Percentiles rank a stretch among this genome's conserved stretches.
Evolutionary conservation across 37 sponge, comb jelly and placozoan species (phyloP).

Genomic region (Beroe ovata): DNA sequence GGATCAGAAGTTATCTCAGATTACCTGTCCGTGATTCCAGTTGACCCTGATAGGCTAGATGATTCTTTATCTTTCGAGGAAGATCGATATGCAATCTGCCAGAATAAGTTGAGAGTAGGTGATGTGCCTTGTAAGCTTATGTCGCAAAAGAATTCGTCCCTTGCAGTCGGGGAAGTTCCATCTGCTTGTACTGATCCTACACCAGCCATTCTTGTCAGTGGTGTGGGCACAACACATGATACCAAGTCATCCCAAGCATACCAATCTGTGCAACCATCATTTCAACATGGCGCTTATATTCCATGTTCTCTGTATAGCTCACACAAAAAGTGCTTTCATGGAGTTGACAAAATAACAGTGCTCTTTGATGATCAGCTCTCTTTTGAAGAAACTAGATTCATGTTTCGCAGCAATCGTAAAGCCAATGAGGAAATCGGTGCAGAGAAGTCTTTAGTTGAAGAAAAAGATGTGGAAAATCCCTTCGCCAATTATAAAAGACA

Average conservation of each 20-base stretch:
- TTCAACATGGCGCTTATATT: too few species aligned
- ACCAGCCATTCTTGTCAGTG: too few species aligned
- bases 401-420: not conserved
- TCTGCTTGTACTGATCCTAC: not conserved
- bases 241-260: not conserved
- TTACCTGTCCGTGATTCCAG: not conserved
- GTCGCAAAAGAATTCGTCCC: not conserved
- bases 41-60: constrained; percentile 5
- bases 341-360: not conserved
- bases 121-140: too few species aligned
- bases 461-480: not conserved
- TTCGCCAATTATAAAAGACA: not conserved
- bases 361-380: constrained; percentile 4
- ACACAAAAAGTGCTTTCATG: not conserved
- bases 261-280: not conserved
- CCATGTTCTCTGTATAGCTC: too few species aligned
- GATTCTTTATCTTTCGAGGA: not conserved
- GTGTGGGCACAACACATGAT: too few species aligned
- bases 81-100: not conserved
- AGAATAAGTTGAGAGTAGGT: not conserved
- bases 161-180: not conserved
- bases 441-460: not conserved
- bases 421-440: not conserved
- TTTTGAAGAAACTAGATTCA: not conserved
- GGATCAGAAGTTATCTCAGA: not conserved